phyloP scores from a whole-genome alignment of 2,797 vertebrate species.

The Neosalanx taihuensis region DNA sequence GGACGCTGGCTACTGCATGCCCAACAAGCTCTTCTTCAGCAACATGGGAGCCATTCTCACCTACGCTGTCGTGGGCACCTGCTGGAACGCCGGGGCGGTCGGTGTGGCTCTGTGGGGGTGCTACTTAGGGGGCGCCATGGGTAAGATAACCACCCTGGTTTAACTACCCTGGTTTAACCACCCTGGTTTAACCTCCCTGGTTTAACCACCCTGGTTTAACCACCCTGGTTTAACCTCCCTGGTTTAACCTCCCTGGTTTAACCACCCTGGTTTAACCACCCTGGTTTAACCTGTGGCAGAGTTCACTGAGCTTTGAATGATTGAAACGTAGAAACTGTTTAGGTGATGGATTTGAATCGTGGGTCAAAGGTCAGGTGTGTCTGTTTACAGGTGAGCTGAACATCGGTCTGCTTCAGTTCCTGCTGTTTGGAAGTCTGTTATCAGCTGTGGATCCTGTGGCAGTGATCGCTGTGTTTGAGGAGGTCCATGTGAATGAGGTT shows the following conservation, averaged over 20 bases:
- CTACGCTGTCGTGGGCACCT: constrained; percentile 88
- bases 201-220: background rate
- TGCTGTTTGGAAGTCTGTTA: constrained; percentile 91
- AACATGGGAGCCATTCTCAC: constrained; percentile 92
- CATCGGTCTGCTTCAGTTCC: constrained; percentile 83
- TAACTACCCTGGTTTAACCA: background rate
- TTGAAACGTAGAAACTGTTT: background rate
- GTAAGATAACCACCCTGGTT: constrained; percentile 68
- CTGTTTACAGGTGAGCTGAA: constrained; percentile 73
- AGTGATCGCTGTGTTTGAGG: constrained; percentile 94
- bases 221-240: background rate
- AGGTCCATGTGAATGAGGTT: constrained; percentile 96
- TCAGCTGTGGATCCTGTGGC: constrained; percentile 95
- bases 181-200: background rate
- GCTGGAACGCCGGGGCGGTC: constrained; percentile 89
- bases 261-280: background rate
- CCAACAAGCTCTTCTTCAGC: constrained; percentile 92
- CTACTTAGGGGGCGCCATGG: constrained; percentile 88
- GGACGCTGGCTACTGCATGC: constrained; percentile 96
- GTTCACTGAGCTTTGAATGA: too few relatives aligned
- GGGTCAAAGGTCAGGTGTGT: too few relatives aligned
- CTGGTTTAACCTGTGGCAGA: background rate
- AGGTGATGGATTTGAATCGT: too few relatives aligned
- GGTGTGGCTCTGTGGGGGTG: constrained; percentile 91
- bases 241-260: background rate